These are phyloP conservation scores for Melanotaenia parkinsoni DNA, from an alignment of 2,797 vertebrate species.

Conservation along the genomic window DNA sequence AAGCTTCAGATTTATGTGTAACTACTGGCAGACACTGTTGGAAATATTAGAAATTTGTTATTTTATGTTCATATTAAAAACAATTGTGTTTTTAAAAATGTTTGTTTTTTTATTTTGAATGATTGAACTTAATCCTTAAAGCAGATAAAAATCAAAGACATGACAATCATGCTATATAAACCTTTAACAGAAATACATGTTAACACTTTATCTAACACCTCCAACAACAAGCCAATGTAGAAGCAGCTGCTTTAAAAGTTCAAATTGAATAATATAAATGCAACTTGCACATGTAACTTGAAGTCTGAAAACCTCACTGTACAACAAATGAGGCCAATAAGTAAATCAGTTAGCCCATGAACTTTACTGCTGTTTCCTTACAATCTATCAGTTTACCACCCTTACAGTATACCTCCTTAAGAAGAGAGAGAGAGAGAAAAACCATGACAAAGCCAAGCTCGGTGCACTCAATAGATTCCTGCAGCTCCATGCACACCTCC, in stretches of 20 bases:
- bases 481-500: conserved; percentile 51
- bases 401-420: conserved; percentile 35
- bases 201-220: no score
- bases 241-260: not conserved
- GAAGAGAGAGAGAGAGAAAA: conserved; percentile 1
- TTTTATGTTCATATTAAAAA: no score
- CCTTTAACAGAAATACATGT: no score
- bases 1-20: no score
- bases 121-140: no score
- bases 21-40: no score
- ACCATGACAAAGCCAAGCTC: conserved; percentile 31
- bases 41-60: no score
- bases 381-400: conserved; percentile 17
- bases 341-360: conserved; percentile 36
- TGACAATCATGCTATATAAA: no score
- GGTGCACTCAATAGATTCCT: conserved; percentile 55
- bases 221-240: not conserved
- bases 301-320: conserved; percentile 5
- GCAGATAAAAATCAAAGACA: no score
- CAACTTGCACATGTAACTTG: not conserved
- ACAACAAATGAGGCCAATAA: conserved; percentile 32
- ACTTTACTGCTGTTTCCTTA: conserved; percentile 44
- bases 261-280: not conserved
- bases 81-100: no score
- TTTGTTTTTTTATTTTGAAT: no score